Base-by-base conservation (phyloP, 2,797 vertebrate genomes). In the Rachycentron canadum region DNA sequence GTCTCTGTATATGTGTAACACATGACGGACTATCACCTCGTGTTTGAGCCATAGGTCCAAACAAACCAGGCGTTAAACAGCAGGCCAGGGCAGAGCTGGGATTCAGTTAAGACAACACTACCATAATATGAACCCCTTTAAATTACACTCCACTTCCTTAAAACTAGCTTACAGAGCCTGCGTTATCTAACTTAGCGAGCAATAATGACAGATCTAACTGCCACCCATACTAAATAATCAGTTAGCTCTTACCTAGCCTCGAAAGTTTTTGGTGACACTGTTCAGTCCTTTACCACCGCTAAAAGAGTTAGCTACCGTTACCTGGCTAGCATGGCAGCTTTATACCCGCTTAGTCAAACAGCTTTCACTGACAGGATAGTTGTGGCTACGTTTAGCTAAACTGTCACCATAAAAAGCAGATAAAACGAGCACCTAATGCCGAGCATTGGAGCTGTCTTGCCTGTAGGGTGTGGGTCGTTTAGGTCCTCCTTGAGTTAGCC, bases 201-300 rank as follows among this genome's bases (percentile, higher is more conserved):
- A 21, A 50, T 43, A 23, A 10, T 0, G 11, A 62, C 0, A 7
- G 0, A 14, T 72, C 40, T 19, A 30, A 75, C 68, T 6, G 25
- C 9, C 21, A 36, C 2, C 7, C 6, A 43, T 1, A 72, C 61
- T 68, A 23, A 1, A 19, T 34, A 43, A 76, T 63, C 25, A 53
- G 45, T 62, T 79, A 77, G 76, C 69, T 71, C 72, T 65, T 63
- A 76, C 73, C 86, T 64, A 81, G 73, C 85, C 40, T 75, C 34
- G 53, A 89, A 92, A 91, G 89, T 92, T 90, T 89, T 88, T 91
- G 81, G 79, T 86, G 82, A 93, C 85, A 87, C 81, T 69, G 75
- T 63, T 86, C 81, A 49, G 66, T 86, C 79, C 80, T 88, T 88
- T 86, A 52, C 81, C 86, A 89, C 79, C 81, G 88, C 88, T 86